Percentiles rank a stretch among this genome's conserved stretches.
These are phyloP conservation scores for Apamea anceps DNA, from an alignment of 2,888 invertebrate species.

Conservation along the genomic window DNA sequence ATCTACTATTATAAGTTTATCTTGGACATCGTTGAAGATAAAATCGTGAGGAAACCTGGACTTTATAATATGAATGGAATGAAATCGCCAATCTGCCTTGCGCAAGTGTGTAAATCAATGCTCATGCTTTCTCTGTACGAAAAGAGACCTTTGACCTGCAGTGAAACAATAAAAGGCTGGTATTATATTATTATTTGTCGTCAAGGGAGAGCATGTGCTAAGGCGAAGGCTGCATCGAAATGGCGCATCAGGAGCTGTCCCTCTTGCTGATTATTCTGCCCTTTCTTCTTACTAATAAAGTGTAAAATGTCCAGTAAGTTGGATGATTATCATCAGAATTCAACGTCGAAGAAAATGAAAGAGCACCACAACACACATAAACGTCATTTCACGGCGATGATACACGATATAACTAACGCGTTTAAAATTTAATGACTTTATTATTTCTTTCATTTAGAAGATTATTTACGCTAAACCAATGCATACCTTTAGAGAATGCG, in stretches of 20 bases:
- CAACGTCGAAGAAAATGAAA: not conserved
- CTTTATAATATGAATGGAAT: slow-evolving; percentile 1
- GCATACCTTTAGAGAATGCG: too few relatives aligned
- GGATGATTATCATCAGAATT: not conserved
- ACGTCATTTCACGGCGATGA: too few relatives aligned
- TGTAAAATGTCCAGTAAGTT: not conserved
- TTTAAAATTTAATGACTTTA: too few relatives aligned
- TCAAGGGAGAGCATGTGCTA: not conserved
- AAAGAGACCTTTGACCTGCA: not conserved
- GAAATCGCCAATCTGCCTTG: not conserved
- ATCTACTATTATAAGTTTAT: too few relatives aligned
- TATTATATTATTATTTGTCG: not conserved
- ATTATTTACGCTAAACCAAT: too few relatives aligned
- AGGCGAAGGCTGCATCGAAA: not conserved
- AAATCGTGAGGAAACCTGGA: not conserved
- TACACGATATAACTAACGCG: not conserved
- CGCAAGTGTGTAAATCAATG: not conserved
- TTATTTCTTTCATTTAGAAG: too few relatives aligned
- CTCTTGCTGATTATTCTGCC: not conserved
- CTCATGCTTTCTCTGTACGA: not conserved
- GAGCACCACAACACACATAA: not conserved
- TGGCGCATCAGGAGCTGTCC: not conserved
- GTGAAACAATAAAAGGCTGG: not conserved
- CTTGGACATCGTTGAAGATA: not conserved
- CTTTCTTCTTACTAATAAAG: not conserved